Conservation (phyloP, 2,797 vertebrate species). For the Petrocephalus sullivani region DNA sequence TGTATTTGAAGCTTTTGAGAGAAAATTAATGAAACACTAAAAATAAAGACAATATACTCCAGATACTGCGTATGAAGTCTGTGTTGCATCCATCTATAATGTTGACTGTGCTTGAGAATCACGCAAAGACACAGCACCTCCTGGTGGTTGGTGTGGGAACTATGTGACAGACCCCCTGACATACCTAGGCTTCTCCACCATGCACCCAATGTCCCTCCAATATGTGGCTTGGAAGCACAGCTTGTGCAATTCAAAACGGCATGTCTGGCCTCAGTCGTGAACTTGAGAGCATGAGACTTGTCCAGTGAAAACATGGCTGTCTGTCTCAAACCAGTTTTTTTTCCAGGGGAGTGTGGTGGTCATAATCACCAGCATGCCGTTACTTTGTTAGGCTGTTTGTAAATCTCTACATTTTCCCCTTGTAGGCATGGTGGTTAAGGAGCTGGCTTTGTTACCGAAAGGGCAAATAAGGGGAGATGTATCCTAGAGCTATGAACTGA, state of each 20-base stretch:
- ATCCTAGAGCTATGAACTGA: not conserved
- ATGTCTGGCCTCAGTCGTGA: not conserved
- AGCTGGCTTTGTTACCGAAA: not conserved
- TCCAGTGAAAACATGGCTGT: not conserved
- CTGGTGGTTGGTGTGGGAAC: slow-evolving; percentile 45
- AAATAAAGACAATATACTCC: not conserved
- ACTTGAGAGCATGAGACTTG: not conserved
- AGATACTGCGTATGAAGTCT: not conserved
- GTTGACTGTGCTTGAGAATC: not conserved
- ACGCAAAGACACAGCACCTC: slow-evolving; percentile 36
- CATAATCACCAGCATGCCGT: not conserved
- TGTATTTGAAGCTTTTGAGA: not conserved
- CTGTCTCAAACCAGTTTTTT: not conserved
- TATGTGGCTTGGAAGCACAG: not conserved
- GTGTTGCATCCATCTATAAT: not conserved
- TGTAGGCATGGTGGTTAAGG: not conserved
- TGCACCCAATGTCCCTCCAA: not conserved
- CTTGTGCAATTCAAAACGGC: not conserved
- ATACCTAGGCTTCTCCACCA: not conserved
- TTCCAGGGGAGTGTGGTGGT: not conserved
- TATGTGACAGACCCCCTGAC: not conserved
- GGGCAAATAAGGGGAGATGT: not conserved
- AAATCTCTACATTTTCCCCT: not conserved
- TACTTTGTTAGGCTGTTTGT: not conserved
- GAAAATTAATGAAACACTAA: not conserved